Percentiles rank a stretch among this genome's conserved stretches.
Evolutionary conservation across 2,113 vertebrate species (phyloP).

Genomic region (Notothenia rossii): DNA sequence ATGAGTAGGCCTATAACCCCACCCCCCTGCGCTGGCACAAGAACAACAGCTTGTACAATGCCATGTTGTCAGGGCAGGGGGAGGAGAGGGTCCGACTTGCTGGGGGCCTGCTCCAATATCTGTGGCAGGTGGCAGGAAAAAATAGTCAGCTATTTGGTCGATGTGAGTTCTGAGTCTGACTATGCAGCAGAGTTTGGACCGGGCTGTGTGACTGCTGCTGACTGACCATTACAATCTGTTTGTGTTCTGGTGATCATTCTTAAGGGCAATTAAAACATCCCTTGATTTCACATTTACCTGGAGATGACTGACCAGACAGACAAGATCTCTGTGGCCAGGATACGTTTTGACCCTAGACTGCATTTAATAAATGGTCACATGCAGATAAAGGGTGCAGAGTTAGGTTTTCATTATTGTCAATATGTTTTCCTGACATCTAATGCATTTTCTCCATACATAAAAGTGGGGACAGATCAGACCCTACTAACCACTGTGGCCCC

Average conservation of each 20-base stretch:
- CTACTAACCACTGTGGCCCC: not conserved
- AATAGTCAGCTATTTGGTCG: constrained; percentile 42
- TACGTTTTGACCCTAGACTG: too few species aligned
- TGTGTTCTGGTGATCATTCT: not conserved
- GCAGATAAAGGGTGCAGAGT: too few species aligned
- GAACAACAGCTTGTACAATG: constrained; percentile 55
- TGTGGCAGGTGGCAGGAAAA: constrained; percentile 65
- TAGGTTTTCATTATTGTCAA: too few species aligned
- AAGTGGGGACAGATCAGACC: not conserved
- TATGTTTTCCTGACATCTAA: not conserved
- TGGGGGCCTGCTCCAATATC: constrained; percentile 55
- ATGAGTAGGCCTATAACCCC: constrained; percentile 68
- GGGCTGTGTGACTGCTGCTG: not conserved
- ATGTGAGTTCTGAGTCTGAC: constrained; percentile 46
- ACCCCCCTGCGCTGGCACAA: constrained; percentile 41
- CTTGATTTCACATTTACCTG: too few species aligned
- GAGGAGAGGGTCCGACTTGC: constrained; percentile 29
- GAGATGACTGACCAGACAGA: too few species aligned
- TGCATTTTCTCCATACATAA: not conserved
- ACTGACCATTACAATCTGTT: not conserved
- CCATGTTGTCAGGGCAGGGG: constrained; percentile 53
- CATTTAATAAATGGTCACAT: too few species aligned
- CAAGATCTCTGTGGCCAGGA: too few species aligned
- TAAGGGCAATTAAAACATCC: too few species aligned
- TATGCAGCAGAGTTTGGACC: constrained; percentile 9